Evolutionary conservation across 2,888 invertebrate species (phyloP), one percentile per base, ranked within the genome.

Genomic region (Cylindroiulus punctatus): DNA sequence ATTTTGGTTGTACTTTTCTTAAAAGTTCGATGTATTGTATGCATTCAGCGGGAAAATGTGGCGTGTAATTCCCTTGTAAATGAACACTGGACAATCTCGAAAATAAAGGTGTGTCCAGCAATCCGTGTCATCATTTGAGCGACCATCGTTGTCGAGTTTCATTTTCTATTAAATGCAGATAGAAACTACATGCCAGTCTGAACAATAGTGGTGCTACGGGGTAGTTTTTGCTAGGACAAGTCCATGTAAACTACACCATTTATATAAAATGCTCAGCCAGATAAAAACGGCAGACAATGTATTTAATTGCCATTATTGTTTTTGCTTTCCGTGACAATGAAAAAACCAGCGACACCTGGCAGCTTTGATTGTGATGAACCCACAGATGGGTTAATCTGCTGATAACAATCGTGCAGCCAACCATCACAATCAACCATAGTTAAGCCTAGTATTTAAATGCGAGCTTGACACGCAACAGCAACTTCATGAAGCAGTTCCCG

Each of bases 301-400:
- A 81, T 19, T 81, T 32, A 81, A 81, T 81, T 81, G 81, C 10
- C 30, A 14, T 81, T 32, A 81, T 81, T 81, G 81, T 81, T 81
- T 32, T 14, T 81, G 81, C 81, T n/a, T 81, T 81, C 14, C 81
- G 81, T 81, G 81, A 81, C 81, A 32, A 81, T 81, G 81, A 81
- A 81, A 81, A 30, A 81, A n/a, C n/a, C 32, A 81, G 81, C 81
- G 32, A 81, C 81, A 81, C 81, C 81, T 81, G 81, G 81, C 32
- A 30, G 81, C 10, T 81, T 81, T 81, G 81, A 81, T 81, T 81
- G 81, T n/a, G 81, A 81, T 32, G 81, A 30, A 81, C 12, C 81
- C 12, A 47, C 81, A 81, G 81, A 81, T 81, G 81, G 10, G 26
- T 81, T 81, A 19, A 30, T 30, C 32, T 32, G 30, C n/a, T 12